Percentiles rank a stretch among this genome's conserved stretches.
These are phyloP conservation scores for Enhydra lutris DNA, from an alignment of 2,113 vertebrate genomes.

Conservation along the genomic window DNA sequence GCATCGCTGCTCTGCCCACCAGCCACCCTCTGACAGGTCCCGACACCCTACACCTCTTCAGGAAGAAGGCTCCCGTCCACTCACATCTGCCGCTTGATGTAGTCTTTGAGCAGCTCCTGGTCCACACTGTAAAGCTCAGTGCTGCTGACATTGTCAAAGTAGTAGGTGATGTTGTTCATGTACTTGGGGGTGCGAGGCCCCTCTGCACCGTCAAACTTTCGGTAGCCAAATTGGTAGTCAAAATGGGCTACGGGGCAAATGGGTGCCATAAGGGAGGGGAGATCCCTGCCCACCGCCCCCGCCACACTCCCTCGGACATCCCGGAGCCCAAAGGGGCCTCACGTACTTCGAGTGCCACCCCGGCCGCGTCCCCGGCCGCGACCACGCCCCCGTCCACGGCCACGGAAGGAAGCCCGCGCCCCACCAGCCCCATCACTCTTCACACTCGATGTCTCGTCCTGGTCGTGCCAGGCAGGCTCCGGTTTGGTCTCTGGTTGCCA, in stretches of 20 bases:
- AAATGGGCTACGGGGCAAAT: constrained; percentile 88
- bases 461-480: constrained; percentile 94
- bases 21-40: not conserved
- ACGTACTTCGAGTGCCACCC: constrained; percentile 86
- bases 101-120: constrained; percentile 97
- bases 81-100: constrained; percentile 99
- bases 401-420: constrained; percentile 92
- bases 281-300: not conserved
- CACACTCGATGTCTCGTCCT: constrained; percentile 96
- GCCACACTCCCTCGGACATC: constrained; percentile 33
- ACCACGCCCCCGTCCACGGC: constrained; percentile 92
- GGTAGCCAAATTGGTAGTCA: constrained; percentile 94
- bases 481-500: constrained; percentile 95
- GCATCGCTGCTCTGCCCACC: not conserved
- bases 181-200: constrained; percentile 91
- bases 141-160: constrained; percentile 98
- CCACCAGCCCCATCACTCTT: constrained; percentile 96
- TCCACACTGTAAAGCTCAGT: constrained; percentile 93
- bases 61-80: constrained; percentile 52
- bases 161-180: constrained; percentile 94
- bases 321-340: constrained; percentile 56
- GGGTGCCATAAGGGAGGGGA: not conserved
- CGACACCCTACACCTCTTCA: not conserved
- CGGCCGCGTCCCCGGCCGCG: constrained; percentile 92
- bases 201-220: constrained; percentile 91